Base-by-base conservation (phyloP, 2,888 invertebrate species). In the Plusia festucae region DNA sequence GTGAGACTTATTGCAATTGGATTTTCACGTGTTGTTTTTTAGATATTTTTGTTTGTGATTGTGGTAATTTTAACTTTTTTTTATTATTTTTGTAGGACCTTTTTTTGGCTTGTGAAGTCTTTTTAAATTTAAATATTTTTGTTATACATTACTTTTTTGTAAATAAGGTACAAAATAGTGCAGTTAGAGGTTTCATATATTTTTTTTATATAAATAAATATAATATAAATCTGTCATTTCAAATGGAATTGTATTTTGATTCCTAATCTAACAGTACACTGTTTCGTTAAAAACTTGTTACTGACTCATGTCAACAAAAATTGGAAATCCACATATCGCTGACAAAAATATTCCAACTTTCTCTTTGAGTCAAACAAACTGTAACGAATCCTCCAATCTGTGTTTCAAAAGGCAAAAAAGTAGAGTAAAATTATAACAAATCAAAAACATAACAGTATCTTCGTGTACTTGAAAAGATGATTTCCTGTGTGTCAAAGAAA, bases 401-500 rank as follows among this genome's bases (percentile, higher is more conserved):
- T 40, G 7, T n/a, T 6, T 40, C 40, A 40, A 40, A 40, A 40
- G 40, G 40, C 40, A 40, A 40, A 60, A 44, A 32, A 53, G 30
- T 7, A 64, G 53, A 59, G 34, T 55, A 18, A 67, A 65, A 73
- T 67, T 66, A 68, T 61, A 67, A 65, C 62, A 70, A 74, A 64
- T 68, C 52, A 62, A 56, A 76, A 71, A 66, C 61, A 60, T 20
- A 63, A 75, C 65, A 65, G 63, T 69, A 60, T 75, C 70, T 72
- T 16, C 53, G 63, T 65, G 70, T 65, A 40, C 61, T 65, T 67
- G 80, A 72, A 73, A 82, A 82, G 81, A 82, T 83, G 83, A 85
- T 87, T 85, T 87, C 85, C 86, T 80, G 73, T 69, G 77, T 78
- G 83, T 83, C 82, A 82, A 82, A 82, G 82, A 84, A 82, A 84